phyloP scores from a whole-genome alignment of 2,113 vertebrate genomes.

The Ceyx melanurus region DNA sequence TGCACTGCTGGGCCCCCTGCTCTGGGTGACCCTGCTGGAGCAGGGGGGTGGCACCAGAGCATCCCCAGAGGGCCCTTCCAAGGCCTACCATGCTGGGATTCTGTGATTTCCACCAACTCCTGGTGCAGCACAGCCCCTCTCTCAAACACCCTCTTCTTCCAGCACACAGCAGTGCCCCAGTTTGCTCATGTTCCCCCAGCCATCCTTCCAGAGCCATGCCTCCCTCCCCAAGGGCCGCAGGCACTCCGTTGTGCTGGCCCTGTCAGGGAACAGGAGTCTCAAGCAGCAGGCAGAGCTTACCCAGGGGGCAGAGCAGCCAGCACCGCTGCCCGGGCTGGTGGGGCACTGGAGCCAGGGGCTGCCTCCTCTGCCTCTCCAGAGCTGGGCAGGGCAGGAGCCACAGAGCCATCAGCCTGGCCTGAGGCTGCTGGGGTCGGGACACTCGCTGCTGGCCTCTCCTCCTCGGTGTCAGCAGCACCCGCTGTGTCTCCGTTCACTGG shows the following conservation, averaged over 20 bases:
- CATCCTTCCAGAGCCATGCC: background rate
- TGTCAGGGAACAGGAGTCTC: background rate
- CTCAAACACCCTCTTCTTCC: background rate
- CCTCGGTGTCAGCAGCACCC: conserved; percentile 65
- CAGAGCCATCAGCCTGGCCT: background rate
- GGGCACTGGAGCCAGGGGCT: background rate
- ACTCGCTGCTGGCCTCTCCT: conserved; percentile 11
- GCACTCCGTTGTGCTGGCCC: background rate
- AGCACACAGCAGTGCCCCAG: background rate
- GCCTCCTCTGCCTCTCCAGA: conserved; percentile 67
- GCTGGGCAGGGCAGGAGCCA: conserved; percentile 2
- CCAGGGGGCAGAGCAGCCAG: conserved; percentile 82
- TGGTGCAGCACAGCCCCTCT: background rate
- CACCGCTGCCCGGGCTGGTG: conserved; percentile 56
- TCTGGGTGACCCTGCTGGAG: no score
- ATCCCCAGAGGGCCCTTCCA: no score
- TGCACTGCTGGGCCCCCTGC: no score
- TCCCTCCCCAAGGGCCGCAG: background rate
- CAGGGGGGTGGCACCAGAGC: no score
- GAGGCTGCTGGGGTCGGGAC: accelerated
- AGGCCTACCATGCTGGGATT: no score
- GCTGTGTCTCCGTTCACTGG: conserved; percentile 81
- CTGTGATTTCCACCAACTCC: background rate
- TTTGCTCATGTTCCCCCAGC: background rate
- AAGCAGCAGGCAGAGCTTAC: conserved; percentile 71